Conservation (phyloP, 2,113 vertebrate species). For the Orthochromis indermauri region DNA sequence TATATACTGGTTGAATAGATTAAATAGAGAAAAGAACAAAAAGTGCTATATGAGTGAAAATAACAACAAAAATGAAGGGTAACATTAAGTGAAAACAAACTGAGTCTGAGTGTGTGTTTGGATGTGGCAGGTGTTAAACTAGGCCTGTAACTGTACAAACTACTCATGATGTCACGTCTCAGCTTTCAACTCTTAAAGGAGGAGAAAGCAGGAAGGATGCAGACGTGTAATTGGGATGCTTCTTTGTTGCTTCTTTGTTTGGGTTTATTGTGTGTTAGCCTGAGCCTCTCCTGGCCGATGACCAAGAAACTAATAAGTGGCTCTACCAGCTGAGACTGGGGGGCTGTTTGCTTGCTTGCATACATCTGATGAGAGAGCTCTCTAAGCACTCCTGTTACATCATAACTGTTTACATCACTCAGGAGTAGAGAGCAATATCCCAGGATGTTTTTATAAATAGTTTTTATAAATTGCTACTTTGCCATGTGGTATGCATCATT, state of each 20-base stretch:
- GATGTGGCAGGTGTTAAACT: not conserved
- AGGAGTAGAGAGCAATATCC: not conserved
- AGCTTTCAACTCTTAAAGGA: not conserved
- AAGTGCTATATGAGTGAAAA: rapidly evolving
- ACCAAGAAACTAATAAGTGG: not conserved
- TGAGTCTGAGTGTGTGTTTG: not conserved
- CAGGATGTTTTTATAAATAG: not conserved
- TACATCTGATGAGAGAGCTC: not conserved
- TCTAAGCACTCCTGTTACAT: not conserved
- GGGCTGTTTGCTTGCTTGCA: not conserved
- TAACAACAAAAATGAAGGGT: not conserved
- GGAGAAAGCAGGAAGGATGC: not conserved
- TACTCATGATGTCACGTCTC: not conserved
- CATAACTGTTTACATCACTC: not conserved
- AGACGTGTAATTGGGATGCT: not conserved
- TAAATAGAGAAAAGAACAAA: not conserved
- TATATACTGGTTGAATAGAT: not conserved
- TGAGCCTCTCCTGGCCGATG: not conserved
- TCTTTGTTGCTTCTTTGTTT: slow-evolving; percentile 22
- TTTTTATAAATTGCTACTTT: not conserved
- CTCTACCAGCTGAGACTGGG: not conserved
- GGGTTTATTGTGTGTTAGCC: not conserved
- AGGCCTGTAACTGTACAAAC: not conserved
- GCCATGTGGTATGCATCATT: not conserved
- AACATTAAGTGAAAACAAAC: not conserved